Conservation (phyloP, 2,888 invertebrate species). For the Campopleginae sp. region DNA sequence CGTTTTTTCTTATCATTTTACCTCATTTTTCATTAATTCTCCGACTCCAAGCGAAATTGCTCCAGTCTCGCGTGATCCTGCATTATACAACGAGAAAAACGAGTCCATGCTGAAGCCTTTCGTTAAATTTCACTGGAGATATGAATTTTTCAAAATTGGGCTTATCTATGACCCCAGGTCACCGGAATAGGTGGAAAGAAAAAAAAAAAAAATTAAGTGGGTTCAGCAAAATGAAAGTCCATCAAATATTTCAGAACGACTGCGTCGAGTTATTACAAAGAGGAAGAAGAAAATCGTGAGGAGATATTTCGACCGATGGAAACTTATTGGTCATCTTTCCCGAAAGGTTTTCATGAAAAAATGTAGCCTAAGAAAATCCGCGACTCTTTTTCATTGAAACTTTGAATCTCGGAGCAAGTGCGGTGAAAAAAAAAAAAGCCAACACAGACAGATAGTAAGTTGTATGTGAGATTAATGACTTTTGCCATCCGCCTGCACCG, state of each 20-base stretch:
- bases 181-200: too few species aligned
- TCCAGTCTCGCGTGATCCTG: too few species aligned
- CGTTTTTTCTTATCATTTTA: too few species aligned
- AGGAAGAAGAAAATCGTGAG: not conserved
- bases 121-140: too few species aligned
- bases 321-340: not conserved
- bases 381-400: slow-evolving; percentile 17
- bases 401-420: slow-evolving; percentile 35
- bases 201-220: not conserved
- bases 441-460: slow-evolving; percentile 5
- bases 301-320: not conserved
- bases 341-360: not conserved
- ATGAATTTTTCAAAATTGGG: too few species aligned
- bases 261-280: not conserved
- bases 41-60: too few species aligned
- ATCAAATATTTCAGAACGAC: not conserved
- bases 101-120: too few species aligned
- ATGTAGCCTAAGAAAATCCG: not conserved
- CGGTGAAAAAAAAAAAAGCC: slow-evolving; percentile 1
- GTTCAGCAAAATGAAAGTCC: not conserved
- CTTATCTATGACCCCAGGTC: too few species aligned
- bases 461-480: slow-evolving; percentile 55
- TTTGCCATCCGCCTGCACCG: slow-evolving; percentile 34
- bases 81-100: too few species aligned
- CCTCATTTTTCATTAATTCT: too few species aligned